phyloP scores from a whole-genome alignment of 2,888 invertebrate genomes.

The Eupithecia inturbata region DNA sequence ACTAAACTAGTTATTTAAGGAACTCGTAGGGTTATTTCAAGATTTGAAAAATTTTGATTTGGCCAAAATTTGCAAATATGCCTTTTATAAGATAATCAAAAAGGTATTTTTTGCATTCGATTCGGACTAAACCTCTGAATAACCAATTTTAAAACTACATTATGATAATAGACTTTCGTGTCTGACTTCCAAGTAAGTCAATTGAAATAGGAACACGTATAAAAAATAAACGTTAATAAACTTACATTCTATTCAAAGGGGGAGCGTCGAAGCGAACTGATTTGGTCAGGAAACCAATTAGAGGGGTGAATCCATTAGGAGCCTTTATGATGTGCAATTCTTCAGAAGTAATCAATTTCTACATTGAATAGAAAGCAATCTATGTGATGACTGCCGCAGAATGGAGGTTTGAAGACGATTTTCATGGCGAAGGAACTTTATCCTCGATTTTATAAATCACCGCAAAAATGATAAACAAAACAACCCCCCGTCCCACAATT shows the following conservation, averaged over 20 bases:
- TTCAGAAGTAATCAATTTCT: slow-evolving; percentile 31
- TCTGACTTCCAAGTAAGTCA: neutral
- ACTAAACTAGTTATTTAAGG: too few species aligned
- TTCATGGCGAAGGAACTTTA: neutral
- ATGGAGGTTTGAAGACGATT: neutral
- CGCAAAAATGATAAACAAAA: neutral
- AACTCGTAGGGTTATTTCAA: too few species aligned
- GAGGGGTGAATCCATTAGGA: slow-evolving; percentile 42
- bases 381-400: slow-evolving; percentile 25
- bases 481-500: too few species aligned
- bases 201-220: neutral
- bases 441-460: neutral
- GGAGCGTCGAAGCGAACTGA: slow-evolving; percentile 37
- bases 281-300: slow-evolving; percentile 46
- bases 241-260: slow-evolving; percentile 22
- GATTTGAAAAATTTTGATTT: too few species aligned
- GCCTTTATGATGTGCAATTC: slow-evolving; percentile 32
- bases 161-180: neutral
- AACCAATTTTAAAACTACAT: too few species aligned
- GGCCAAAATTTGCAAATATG: too few species aligned
- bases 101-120: too few species aligned
- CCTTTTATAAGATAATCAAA: too few species aligned
- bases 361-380: slow-evolving; percentile 31
- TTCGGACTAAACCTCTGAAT: too few species aligned
- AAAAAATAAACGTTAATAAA: slow-evolving; percentile 19